A percentile compares a stretch with the other conserved stretches of the same genome.
Evolutionary conservation across 2,888 invertebrate species (phyloP).

Genomic region (Hydrotaea diabolus): DNA sequence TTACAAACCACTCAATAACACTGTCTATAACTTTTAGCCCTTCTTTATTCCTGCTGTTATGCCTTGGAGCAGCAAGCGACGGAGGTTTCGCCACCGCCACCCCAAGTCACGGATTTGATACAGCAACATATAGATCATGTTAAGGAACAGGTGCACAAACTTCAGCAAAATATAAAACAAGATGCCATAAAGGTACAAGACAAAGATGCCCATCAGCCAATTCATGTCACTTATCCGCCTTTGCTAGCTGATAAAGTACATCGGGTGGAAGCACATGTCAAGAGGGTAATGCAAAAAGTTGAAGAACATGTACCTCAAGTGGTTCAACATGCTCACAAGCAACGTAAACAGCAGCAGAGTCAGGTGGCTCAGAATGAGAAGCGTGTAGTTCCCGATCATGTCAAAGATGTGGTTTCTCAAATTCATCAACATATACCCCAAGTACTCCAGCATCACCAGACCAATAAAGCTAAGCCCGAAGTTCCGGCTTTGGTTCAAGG

Average conservation of each 20-base stretch:
- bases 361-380: constrained; percentile 1
- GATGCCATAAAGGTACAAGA: neutral
- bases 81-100: neutral
- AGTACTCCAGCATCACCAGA: constrained; percentile 25
- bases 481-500: constrained; percentile 57
- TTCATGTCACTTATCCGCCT: neutral
- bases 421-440: constrained; percentile 52
- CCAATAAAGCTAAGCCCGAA: neutral
- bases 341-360: constrained; percentile 8
- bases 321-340: constrained; percentile 10
- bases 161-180: constrained; percentile 5
- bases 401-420: constrained; percentile 46
- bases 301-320: constrained; percentile 54
- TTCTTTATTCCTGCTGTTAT: constrained; percentile 47
- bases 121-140: constrained; percentile 46
- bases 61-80: constrained; percentile 44
- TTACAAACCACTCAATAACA: neutral
- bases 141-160: constrained; percentile 45
- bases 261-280: constrained; percentile 33
- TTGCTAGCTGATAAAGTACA: constrained; percentile 5
- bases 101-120: constrained; percentile 37
- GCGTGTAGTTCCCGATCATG: neutral
- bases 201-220: constrained; percentile 4
- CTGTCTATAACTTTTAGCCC: constrained; percentile 16
- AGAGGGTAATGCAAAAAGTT: constrained; percentile 44